A percentile compares a stretch with the other conserved stretches of the same genome.
These are phyloP conservation scores for Phyto melanocephala DNA, from an alignment of 2,888 invertebrate species.

Conservation along the genomic window DNA sequence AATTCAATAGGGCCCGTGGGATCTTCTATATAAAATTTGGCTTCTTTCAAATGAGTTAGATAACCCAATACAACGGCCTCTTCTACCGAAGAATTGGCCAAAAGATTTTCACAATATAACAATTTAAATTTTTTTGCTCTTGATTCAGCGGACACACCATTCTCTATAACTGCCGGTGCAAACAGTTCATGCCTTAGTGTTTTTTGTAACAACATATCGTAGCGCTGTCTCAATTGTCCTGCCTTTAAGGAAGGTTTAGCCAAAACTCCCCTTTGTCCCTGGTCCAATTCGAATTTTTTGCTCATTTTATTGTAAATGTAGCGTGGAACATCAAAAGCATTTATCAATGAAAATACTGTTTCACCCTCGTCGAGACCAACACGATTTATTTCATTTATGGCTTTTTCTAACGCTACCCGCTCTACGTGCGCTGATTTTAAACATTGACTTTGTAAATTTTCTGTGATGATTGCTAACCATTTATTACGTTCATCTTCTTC, in stretches of 20 bases:
- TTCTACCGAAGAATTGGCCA: conserved; percentile 85
- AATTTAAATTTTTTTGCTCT: conserved; percentile 82
- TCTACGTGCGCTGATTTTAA: conserved; percentile 86
- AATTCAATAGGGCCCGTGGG: conserved; percentile 91
- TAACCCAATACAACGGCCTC: conserved; percentile 86
- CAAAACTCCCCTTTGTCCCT: conserved; percentile 85
- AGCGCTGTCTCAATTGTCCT: conserved; percentile 78
- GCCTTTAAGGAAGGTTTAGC: conserved; percentile 73
- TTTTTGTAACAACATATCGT: conserved; percentile 86
- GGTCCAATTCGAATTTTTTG: conserved; percentile 88
- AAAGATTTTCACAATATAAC: conserved; percentile 86
- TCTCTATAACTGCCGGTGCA: conserved; percentile 80
- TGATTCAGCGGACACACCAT: conserved; percentile 79
- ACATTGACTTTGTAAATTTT: conserved; percentile 88
- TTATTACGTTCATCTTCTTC: conserved; percentile 82
- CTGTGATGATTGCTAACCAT: conserved; percentile 87
- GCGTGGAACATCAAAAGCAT: conserved; percentile 90
- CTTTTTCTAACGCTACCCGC: conserved; percentile 85
- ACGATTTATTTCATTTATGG: conserved; percentile 79
- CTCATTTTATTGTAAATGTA: conserved; percentile 86
- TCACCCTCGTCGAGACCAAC: conserved; percentile 80
- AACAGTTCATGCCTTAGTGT: conserved; percentile 89
- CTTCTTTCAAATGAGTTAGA: conserved; percentile 88
- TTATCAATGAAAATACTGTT: conserved; percentile 87
- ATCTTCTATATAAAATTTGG: conserved; percentile 94